phyloP scores from a whole-genome alignment of 2,113 vertebrate genomes.

The Tychaedon coryphoeus region DNA sequence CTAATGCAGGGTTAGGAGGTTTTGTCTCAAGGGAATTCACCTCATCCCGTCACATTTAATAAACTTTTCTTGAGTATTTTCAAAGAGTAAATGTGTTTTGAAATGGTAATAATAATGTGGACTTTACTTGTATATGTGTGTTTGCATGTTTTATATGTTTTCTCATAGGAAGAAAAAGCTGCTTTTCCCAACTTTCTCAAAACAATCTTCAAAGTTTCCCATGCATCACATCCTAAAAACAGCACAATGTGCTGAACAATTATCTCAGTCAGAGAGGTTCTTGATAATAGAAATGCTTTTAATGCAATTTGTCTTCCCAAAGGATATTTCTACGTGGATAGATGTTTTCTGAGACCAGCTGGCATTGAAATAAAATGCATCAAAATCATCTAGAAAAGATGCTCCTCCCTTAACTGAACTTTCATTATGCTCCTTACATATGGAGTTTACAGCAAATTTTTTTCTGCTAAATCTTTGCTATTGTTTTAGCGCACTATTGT shows the following conservation, averaged over 20 bases:
- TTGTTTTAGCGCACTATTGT: background rate
- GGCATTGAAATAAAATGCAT: background rate
- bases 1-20: background rate
- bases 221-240: slow-evolving; percentile 11
- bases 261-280: background rate
- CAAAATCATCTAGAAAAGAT: background rate
- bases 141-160: background rate
- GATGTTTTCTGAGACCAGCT: background rate
- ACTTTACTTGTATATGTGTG: background rate
- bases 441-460: background rate
- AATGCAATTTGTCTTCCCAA: slow-evolving; percentile 7
- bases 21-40: background rate
- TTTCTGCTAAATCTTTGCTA: background rate
- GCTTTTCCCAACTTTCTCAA: slow-evolving; percentile 18
- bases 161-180: background rate
- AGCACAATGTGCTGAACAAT: background rate
- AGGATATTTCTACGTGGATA: background rate
- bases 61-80: background rate
- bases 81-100: background rate
- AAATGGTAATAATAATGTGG: background rate
- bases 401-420: background rate
- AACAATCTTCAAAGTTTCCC: slow-evolving; percentile 4
- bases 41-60: background rate
- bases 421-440: background rate
- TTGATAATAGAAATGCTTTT: slow-evolving; percentile 30